phyloP scores from a whole-genome alignment of 2,113 vertebrate species.

The Ovis aries region ARS-UI_Ramb_v3.0 NC_056056.1:71784001-71784500 shows the following conservation, averaged over 20 bases:
- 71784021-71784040: neutral
- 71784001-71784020: neutral
- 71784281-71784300: neutral
- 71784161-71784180: neutral
- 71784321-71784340: neutral
- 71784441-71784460: neutral
- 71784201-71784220: neutral
- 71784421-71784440: neutral
- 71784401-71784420: neutral
- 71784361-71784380: neutral
- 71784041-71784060: neutral
- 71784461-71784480: neutral
- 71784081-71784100: neutral
- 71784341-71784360: neutral
- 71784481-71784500: neutral
- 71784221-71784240: neutral
- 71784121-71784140: neutral
- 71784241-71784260: neutral
- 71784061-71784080: neutral
- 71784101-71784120: neutral
- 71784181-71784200: neutral
- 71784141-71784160: neutral
- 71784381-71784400: neutral
- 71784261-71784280: neutral
- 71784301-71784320: neutral